Evolutionary conservation across 2,113 vertebrate genomes (phyloP), one percentile per base, ranked within the genome.

Genomic region (Motacilla alba): DNA sequence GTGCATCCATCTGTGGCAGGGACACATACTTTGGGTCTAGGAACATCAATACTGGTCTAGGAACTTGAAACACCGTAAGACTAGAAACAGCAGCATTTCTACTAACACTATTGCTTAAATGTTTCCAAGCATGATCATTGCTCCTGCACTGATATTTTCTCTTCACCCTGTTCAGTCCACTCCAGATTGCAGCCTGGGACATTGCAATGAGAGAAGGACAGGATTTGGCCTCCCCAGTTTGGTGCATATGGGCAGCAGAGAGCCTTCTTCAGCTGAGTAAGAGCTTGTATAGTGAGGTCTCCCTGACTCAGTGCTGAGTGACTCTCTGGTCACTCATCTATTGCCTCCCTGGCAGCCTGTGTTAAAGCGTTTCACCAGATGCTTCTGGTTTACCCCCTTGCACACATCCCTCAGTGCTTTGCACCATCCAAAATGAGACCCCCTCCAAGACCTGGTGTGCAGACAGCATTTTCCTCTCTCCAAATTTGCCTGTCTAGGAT

Each of bases 401-500:
- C 46, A 33, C 17, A 39, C 26, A 52, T 26, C 46, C 30, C 60
- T 43, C 41, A 5, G 47, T 11, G 39, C 49, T 76, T 63, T 73
- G 18, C 53, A 52, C 53, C 46, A 18, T 11, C 33, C 2, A 2
- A 77, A 95, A 37, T 0, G 2, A 90, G 76, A 60, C 8, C 17
- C 9, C 6, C 44, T 47, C 14, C 1, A 5, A 66, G 21, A 77
- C 14, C 37, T 1, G 0, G 12, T 17, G 13, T 0, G 2, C 37
- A 37, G 49, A 58, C 53, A 56, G 28, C 6, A 0, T 13, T 9
- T 69, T 64, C 70, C n/a, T 74, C 37, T 43, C 47, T 68, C 43
- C 15, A n/a, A 63, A 37, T 46, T 41, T 33, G 27, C 44, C 46
- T 56, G 28, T 59, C 55, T 5, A 12, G 33, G 21, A 75, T 75